Evolutionary conservation across 2,888 invertebrate genomes (phyloP), one percentile per base, ranked within the genome.

Genomic region (Rhogogaster chlorosoma): DNA sequence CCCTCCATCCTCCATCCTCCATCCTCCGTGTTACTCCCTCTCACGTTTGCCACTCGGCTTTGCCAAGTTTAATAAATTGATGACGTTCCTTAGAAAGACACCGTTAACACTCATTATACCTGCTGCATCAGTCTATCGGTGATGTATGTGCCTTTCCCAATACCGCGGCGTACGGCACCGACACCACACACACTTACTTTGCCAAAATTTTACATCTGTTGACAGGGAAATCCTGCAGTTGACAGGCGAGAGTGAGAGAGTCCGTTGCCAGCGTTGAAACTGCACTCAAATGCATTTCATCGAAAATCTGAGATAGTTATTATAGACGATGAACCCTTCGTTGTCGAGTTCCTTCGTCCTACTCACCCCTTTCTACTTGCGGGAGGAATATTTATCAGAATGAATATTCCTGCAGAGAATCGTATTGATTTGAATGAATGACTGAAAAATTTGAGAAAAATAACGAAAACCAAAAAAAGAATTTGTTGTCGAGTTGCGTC

Each of bases 31-130:
- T 12, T 70, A 26, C 32, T 29, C 1, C 5, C 42, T 15, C 57
- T 3, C 36, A 26, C 61, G 6, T 49, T 57, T n/a, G 45, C 22
- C 15, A 18, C 18, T 45, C 83, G 80, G 32, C 29, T 67, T 32
- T 83, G 83, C 83, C 83, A 83, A 83, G 67, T 83, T 83, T 70
- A 67, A 67, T 83, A 83, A 83, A 83, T 83, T 70, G 67, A 70
- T 70, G 83, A 83, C 67, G 29, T 49, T 7, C 32, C 70, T n/a
- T 15, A 29, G 45, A 83, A 70, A 83, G 83, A 70, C 70, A 70
- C 26, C 67, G 67, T 83, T 83, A 83, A 83, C 67, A 45, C 42
- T 83, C 70, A 83, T 83, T 70, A n/a, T n/a, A 70, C 36, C 61
- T 38, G 38, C 22, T 61, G 12, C 38, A 42, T 42, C 49, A 29